A percentile compares a stretch with the other conserved stretches of the same genome.
Conservation (phyloP, 2,888 invertebrate genomes). For the Cryptocephalus moraei region DNA sequence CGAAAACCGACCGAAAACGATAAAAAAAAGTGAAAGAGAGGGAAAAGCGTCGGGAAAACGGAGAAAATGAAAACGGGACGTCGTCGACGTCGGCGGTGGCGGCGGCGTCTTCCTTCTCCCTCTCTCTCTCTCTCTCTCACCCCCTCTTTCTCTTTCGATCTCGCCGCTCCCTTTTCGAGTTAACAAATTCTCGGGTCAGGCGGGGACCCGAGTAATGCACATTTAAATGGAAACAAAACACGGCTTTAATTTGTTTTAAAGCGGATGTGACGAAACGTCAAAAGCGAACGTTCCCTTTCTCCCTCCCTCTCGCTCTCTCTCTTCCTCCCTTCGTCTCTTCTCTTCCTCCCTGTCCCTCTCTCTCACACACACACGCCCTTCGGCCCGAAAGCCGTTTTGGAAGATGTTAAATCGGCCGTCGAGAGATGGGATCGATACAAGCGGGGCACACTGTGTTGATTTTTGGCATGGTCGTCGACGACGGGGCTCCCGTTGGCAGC, state of each 20-base stretch:
- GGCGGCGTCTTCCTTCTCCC: no score
- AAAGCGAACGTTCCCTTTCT: slow-evolving; percentile 2
- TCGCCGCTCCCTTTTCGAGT: slow-evolving; percentile 1
- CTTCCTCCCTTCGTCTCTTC: no score
- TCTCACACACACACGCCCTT: no score
- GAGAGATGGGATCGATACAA: slow-evolving; percentile 4
- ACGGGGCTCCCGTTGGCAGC: no score
- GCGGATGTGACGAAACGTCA: slow-evolving; percentile 10
- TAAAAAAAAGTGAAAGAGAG: background rate
- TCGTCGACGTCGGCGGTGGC: background rate
- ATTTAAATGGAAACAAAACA: no score
- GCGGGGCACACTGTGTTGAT: background rate
- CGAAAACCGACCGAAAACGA: no score
- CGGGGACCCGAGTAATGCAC: background rate
- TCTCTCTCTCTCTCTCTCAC: no score
- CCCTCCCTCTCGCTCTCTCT: background rate
- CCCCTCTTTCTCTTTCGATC: no score
- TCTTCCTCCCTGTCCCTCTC: no score
- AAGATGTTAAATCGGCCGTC: slow-evolving; percentile 4
- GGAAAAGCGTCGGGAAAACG: background rate
- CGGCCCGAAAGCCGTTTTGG: background rate
- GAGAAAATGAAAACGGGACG: slow-evolving; percentile 1
- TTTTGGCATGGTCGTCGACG: no score
- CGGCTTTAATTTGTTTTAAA: slow-evolving; percentile 8
- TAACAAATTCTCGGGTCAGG: slow-evolving; percentile 1